These are phyloP conservation scores for Amniataba percoides DNA, from an alignment of 2,797 vertebrate genomes.

Conservation along the genomic window DNA sequence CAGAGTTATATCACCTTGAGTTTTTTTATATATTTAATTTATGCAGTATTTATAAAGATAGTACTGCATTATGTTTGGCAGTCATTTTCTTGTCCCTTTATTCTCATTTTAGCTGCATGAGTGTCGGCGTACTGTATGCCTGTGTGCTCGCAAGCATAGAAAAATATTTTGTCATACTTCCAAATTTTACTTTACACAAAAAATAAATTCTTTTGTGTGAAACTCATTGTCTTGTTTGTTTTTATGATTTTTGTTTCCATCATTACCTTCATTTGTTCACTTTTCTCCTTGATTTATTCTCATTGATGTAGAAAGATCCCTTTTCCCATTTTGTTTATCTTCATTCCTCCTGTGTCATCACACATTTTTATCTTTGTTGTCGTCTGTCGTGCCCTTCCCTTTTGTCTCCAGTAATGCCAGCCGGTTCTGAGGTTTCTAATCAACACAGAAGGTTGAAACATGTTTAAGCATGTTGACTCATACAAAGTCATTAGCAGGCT, in stretches of 20 bases:
- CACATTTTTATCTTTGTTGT: slow-evolving; percentile 24
- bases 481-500: neutral
- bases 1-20: slow-evolving; percentile 65
- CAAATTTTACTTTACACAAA: slow-evolving; percentile 73
- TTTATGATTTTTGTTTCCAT: slow-evolving; percentile 79
- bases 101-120: slow-evolving; percentile 72
- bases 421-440: slow-evolving; percentile 1
- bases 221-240: slow-evolving; percentile 86
- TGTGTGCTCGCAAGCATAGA: slow-evolving; percentile 67
- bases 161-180: slow-evolving; percentile 77
- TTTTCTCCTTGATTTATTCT: slow-evolving; percentile 26
- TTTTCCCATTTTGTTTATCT: slow-evolving; percentile 22
- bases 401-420: neutral
- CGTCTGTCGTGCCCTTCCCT: slow-evolving; percentile 4
- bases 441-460: neutral
- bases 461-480: neutral
- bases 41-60: slow-evolving; percentile 76
- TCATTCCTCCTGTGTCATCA: slow-evolving; percentile 47
- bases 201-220: slow-evolving; percentile 87
- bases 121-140: slow-evolving; percentile 66
- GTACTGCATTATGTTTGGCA: slow-evolving; percentile 75
- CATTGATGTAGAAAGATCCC: neutral
- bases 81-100: slow-evolving; percentile 79
- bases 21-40: slow-evolving; percentile 70
- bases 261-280: slow-evolving; percentile 57